phyloP scores from a whole-genome alignment of 2,797 vertebrate genomes.

The Falco berigora region DNA sequence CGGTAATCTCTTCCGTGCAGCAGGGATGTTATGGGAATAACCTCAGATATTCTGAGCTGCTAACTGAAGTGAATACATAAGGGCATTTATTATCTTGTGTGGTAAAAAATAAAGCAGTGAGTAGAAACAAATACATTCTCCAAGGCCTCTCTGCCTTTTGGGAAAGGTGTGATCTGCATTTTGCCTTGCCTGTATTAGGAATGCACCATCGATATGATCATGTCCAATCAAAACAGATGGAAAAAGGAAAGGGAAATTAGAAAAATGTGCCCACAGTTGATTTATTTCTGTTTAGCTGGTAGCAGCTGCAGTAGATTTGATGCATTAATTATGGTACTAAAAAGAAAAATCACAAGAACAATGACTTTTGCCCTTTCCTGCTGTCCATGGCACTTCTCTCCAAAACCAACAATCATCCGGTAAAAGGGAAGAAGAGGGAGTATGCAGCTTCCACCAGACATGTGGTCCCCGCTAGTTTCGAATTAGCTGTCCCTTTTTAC shows the following conservation, averaged over 20 bases:
- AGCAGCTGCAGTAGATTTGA: constrained; percentile 15
- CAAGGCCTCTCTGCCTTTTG: not conserved
- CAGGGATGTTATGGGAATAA: not conserved
- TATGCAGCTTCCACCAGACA: not conserved
- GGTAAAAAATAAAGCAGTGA: not conserved
- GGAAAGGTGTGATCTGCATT: not conserved
- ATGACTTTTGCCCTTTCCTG: not conserved
- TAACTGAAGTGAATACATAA: constrained; percentile 18
- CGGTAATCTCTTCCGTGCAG: not conserved
- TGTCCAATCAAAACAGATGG: not conserved
- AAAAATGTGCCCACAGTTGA: not conserved
- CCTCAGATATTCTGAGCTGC: not conserved
- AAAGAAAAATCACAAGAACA: constrained; percentile 25
- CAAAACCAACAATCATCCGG: not conserved
- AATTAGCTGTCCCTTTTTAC: constrained; percentile 56
- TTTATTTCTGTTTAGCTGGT: constrained; percentile 5
- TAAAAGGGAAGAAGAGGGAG: not conserved
- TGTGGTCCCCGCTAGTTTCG: not conserved
- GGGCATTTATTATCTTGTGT: not conserved
- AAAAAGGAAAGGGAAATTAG: not conserved
- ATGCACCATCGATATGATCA: not conserved
- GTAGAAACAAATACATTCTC: not conserved
- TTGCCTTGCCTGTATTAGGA: not conserved
- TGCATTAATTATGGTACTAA: constrained; percentile 15
- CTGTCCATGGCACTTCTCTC: not conserved